phyloP scores from a whole-genome alignment of 2,888 invertebrate species.

The Drosophila sordidula region DNA sequence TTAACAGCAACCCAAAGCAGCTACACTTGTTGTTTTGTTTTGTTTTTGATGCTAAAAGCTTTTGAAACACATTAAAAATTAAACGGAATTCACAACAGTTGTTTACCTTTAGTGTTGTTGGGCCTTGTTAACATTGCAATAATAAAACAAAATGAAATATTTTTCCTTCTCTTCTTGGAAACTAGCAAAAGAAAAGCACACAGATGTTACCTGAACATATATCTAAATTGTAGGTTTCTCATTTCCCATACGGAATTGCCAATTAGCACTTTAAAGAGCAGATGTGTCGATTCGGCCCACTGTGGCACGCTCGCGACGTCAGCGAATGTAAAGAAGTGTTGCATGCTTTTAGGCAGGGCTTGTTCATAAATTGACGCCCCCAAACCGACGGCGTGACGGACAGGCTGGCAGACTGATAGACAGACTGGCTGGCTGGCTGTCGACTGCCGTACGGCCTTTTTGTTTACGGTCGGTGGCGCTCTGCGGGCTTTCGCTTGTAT shows the following conservation, averaged over 20 bases:
- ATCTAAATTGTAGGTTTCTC: too few relatives aligned
- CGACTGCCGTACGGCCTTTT: slow-evolving; percentile 14
- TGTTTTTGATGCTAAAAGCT: not conserved
- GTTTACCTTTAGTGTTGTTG: not conserved
- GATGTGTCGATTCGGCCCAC: slow-evolving; percentile 7
- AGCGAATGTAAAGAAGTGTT: slow-evolving; percentile 61
- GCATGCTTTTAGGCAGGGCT: slow-evolving; percentile 67
- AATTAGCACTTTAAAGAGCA: too few relatives aligned
- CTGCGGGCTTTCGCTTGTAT: slow-evolving; percentile 13
- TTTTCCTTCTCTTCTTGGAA: too few relatives aligned
- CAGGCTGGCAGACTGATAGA: not conserved
- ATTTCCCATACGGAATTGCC: too few relatives aligned
- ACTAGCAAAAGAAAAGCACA: too few relatives aligned
- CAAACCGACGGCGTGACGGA: slow-evolving; percentile 5
- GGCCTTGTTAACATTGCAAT: not conserved
- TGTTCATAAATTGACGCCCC: slow-evolving; percentile 66
- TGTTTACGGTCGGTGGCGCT: slow-evolving; percentile 39
- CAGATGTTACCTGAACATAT: too few relatives aligned
- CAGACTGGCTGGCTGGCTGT: not conserved
- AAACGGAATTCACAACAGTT: not conserved
- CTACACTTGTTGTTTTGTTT: too few relatives aligned
- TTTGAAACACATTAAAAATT: not conserved
- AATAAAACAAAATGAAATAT: not conserved
- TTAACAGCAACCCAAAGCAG: not conserved
- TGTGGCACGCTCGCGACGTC: slow-evolving; percentile 15